Evolutionary conservation across 2,113 vertebrate genomes (phyloP), one percentile per base, ranked within the genome.

Genomic region (Callionymus lyra): DNA sequence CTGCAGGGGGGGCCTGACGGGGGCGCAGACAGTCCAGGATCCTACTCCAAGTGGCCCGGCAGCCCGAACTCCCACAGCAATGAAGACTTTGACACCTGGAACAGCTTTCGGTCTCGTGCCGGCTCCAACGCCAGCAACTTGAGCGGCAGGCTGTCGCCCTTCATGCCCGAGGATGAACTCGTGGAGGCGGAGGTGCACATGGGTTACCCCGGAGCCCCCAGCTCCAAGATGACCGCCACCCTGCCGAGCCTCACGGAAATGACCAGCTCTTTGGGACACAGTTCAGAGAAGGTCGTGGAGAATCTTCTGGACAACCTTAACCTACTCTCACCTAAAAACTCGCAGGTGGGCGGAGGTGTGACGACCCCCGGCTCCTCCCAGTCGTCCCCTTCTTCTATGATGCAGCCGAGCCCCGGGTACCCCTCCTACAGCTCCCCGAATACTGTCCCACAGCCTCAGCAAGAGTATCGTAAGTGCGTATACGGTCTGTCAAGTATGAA

Each of bases 11-110:
- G 89, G 14, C 88, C 91, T 36, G 95, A 99, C 9, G 92, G 87
- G 14, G 89, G 85, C 0, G 87, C 88, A 1, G 94, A 98, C 61
- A 98, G 93, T 67, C 92, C 93, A 0, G 89, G 92, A 2, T 88
- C 92, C 1, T 97, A 92, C 72, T 82, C 90, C 0, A 97, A 97
- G 61, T 98, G 95, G 95, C 95, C 93, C 1, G 92, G 92, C 9
- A 99, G 95, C 70, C 94, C 95, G 12, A 94, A 88, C 73, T 94
- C 92, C 32, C 95, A 97, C 85, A 97, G 94, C 77, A 97, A 97
- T 0, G 94, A 98, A 1, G 95, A 97, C 79, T 94, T 97, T 14
- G 95, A 99, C 16, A 85, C 86, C 21, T 99, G 95, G 95, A 93
- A 81, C 64, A 90, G 90, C 13, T 93, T 99, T 82, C 85, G 94